These are phyloP conservation scores for Synanthedon andrenaeformis DNA, from an alignment of 2,888 invertebrate species.

Conservation along the genomic window DNA sequence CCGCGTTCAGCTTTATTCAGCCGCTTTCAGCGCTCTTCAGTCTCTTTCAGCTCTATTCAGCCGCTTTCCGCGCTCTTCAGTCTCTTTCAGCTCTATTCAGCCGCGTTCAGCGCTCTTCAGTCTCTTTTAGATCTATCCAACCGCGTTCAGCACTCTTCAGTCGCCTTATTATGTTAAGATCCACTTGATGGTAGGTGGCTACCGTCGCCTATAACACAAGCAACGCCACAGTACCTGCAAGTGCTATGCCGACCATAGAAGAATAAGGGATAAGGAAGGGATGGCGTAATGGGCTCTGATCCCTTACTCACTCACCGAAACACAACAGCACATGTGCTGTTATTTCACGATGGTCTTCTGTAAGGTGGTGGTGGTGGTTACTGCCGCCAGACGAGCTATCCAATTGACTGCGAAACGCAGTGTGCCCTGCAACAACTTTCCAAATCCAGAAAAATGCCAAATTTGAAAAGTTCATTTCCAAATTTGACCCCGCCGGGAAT, in stretches of 20 bases:
- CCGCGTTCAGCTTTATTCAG: too few relatives aligned
- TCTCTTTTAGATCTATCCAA: too few relatives aligned
- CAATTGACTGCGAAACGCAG: neutral
- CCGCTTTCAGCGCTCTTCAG: too few relatives aligned
- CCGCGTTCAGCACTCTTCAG: too few relatives aligned
- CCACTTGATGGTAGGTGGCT: neutral
- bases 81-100: too few relatives aligned
- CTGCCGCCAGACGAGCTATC: neutral
- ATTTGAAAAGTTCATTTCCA: too few relatives aligned
- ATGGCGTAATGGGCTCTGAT: neutral
- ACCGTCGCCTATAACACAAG: neutral
- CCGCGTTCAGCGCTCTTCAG: too few relatives aligned
- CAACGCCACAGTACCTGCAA: neutral
- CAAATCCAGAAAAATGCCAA: too few relatives aligned
- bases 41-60: too few relatives aligned
- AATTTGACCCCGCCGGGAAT: too few relatives aligned
- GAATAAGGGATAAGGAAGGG: neutral
- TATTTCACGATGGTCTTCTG: neutral
- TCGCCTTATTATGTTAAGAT: neutral
- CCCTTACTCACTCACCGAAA: neutral
- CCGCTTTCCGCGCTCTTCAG: too few relatives aligned
- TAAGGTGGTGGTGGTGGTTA: neutral
- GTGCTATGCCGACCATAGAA: neutral
- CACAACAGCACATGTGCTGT: neutral
- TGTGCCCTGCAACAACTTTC: neutral